Conservation (phyloP, 2,113 vertebrate species). For the Cottus gobio region DNA sequence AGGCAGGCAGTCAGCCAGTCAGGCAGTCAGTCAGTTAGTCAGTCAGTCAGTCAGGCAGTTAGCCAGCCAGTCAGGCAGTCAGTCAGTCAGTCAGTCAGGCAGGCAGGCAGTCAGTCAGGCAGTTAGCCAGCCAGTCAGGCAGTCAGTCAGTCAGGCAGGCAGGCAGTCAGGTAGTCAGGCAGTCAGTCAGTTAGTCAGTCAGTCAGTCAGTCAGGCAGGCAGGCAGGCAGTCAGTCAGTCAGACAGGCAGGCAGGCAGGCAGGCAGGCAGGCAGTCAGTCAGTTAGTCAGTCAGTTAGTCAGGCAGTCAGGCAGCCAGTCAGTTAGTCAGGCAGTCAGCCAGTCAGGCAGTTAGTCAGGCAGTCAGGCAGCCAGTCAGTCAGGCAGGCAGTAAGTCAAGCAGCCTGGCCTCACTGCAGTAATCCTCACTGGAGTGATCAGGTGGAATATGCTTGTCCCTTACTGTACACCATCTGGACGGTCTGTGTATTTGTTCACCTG, state of each 20-base stretch:
- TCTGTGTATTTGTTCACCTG: slow-evolving; percentile 62
- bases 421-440: slow-evolving; percentile 35
- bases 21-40: slow-evolving; percentile 8
- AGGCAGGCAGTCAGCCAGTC: background rate
- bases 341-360: background rate
- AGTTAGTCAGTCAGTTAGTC: background rate
- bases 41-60: background rate
- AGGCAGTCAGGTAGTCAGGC: too few relatives aligned
- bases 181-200: slow-evolving; percentile 1
- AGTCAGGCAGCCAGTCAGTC: background rate
- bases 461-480: slow-evolving; percentile 46
- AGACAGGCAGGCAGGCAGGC: too few relatives aligned
- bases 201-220: background rate
- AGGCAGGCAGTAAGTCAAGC: background rate
- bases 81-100: background rate
- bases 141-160: background rate
- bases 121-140: slow-evolving; percentile 32
- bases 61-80: too few relatives aligned
- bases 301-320: slow-evolving; percentile 15
- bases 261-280: too few relatives aligned
- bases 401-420: background rate
- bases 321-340: background rate
- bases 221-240: background rate
- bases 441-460: slow-evolving; percentile 5
- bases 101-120: too few relatives aligned